Percentiles rank a stretch among this genome's conserved stretches.
phyloP scores from a whole-genome alignment of 2,797 vertebrate species.

The Propithecus deckenii region DNA sequence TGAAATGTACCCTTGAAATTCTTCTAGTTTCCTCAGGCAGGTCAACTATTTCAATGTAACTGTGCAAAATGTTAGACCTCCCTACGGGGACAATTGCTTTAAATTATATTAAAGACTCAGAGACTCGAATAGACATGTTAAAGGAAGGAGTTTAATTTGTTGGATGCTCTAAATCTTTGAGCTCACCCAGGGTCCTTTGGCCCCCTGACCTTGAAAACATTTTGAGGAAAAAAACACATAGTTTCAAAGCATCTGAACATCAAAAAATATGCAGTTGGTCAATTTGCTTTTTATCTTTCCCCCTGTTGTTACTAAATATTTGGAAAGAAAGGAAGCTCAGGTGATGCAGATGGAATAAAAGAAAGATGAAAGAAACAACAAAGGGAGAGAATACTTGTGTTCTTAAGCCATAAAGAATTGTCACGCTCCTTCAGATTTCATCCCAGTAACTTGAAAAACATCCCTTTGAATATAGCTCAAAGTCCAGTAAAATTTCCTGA shows the following conservation, averaged over 20 bases:
- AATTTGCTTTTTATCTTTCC: slow-evolving; percentile 69
- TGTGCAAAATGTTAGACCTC: slow-evolving; percentile 82
- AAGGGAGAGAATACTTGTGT: neutral
- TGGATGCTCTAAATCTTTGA: slow-evolving; percentile 83
- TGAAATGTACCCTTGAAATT: slow-evolving; percentile 83
- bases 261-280: slow-evolving; percentile 68
- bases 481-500: neutral
- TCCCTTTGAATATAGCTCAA: neutral
- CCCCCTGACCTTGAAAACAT: slow-evolving; percentile 79
- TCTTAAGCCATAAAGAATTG: neutral
- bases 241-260: slow-evolving; percentile 74
- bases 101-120: slow-evolving; percentile 85
- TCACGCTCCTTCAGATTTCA: neutral
- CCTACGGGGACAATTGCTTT: slow-evolving; percentile 84
- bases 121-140: slow-evolving; percentile 80
- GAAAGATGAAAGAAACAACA: neutral
- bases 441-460: neutral
- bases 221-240: slow-evolving; percentile 69
- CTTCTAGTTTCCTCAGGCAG: slow-evolving; percentile 83
- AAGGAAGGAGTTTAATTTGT: slow-evolving; percentile 82
- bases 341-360: neutral
- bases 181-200: slow-evolving; percentile 75
- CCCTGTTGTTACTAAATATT: neutral
- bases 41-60: slow-evolving; percentile 83
- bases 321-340: slow-evolving; percentile 61